A percentile compares a stretch with the other conserved stretches of the same genome.
Conservation (phyloP, 2,888 invertebrate genomes). For the Melolontha melolontha region DNA sequence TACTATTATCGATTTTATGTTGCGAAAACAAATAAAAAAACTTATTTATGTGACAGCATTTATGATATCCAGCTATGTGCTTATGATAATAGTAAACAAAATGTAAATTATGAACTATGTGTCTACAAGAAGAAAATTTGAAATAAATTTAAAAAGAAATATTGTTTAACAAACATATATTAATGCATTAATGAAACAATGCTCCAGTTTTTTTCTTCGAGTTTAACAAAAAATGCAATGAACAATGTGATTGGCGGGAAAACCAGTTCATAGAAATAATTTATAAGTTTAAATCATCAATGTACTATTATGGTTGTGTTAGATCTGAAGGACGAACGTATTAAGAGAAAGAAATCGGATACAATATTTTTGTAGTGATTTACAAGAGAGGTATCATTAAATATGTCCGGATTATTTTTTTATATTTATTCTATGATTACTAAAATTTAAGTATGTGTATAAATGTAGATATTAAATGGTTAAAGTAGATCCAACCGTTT, state of each 20-base stretch:
- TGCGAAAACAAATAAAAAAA: too few relatives aligned
- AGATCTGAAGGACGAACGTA: constrained; percentile 18
- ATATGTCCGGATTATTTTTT: neutral
- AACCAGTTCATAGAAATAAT: constrained; percentile 6
- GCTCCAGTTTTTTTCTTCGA: neutral
- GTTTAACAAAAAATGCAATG: neutral
- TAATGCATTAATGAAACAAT: too few relatives aligned
- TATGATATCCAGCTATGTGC: too few relatives aligned
- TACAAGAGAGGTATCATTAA: too few relatives aligned
- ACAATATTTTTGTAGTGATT: neutral
- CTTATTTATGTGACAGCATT: too few relatives aligned
- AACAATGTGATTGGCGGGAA: constrained; percentile 11
- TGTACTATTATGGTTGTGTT: constrained; percentile 18
- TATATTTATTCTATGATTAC: neutral
- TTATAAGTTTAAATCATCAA: constrained; percentile 4
- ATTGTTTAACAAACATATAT: neutral
- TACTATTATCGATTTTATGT: too few relatives aligned
- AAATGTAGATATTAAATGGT: neutral
- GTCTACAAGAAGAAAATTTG: too few relatives aligned
- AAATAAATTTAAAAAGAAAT: too few relatives aligned
- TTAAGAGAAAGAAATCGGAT: constrained; percentile 13
- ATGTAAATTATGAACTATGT: too few relatives aligned
- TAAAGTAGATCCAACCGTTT: too few relatives aligned
- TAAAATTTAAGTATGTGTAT: neutral
- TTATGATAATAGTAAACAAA: too few relatives aligned